phyloP scores from a whole-genome alignment of 2,797 vertebrate species.

The Gobionotothen gibberifrons region DNA sequence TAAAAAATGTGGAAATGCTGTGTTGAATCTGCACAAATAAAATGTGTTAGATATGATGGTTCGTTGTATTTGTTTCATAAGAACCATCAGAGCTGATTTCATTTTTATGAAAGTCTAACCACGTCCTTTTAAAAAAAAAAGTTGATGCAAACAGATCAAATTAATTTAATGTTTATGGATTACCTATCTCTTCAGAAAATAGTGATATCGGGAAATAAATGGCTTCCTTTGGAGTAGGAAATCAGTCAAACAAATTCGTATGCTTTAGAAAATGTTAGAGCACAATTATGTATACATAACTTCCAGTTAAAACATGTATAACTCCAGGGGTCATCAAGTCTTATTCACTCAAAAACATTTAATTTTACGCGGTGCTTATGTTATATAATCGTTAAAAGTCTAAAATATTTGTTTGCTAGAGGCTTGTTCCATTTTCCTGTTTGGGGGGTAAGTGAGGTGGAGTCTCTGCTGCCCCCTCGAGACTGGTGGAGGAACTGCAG shows the following conservation, averaged over 20 bases:
- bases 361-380: background rate
- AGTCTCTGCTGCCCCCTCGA: slow-evolving; percentile 75
- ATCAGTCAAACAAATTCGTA: background rate
- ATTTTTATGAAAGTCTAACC: background rate
- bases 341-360: background rate
- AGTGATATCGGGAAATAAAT: background rate
- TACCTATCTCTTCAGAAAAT: background rate
- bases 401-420: background rate
- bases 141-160: background rate
- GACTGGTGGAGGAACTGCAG: slow-evolving; percentile 83
- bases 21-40: slow-evolving; percentile 61
- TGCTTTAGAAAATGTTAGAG: background rate
- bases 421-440: slow-evolving; percentile 24
- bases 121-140: background rate
- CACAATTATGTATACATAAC: background rate
- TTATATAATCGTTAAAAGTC: slow-evolving; percentile 1
- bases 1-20: slow-evolving; percentile 28
- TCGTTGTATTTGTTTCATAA: background rate
- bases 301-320: no score
- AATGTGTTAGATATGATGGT: slow-evolving; percentile 51
- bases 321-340: background rate
- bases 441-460: slow-evolving; percentile 44
- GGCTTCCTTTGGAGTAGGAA: background rate
- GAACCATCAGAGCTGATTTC: background rate
- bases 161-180: background rate